Conservation (phyloP, 2,797 vertebrate genomes). For the Malurus splendens region DNA sequence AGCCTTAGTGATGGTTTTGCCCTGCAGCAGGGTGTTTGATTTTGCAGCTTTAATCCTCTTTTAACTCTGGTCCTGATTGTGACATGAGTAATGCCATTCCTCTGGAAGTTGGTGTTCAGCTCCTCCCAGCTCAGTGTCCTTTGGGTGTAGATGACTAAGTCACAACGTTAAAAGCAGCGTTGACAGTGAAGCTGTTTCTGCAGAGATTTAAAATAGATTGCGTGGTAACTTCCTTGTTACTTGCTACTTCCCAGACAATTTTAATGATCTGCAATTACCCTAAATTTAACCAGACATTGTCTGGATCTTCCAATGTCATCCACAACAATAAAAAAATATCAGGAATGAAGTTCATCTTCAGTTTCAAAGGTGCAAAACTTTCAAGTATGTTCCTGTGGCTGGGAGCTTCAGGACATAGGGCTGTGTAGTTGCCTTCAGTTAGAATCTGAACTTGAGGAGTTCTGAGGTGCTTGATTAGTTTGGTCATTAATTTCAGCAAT, state of each 20-base stretch:
- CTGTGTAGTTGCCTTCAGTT: not conserved
- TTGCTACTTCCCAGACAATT: not conserved
- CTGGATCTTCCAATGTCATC: not conserved
- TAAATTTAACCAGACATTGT: not conserved
- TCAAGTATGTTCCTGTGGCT: not conserved
- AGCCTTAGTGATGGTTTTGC: not conserved
- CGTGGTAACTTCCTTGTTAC: not conserved
- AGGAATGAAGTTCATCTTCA: not conserved
- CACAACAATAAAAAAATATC: not conserved
- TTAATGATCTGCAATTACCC: not conserved
- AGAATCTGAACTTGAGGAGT: not conserved
- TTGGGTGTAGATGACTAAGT: not conserved
- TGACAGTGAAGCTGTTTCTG: not conserved
- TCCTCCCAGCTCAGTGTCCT: not conserved
- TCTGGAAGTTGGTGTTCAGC: not conserved
- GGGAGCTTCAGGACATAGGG: not conserved
- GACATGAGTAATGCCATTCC: not conserved
- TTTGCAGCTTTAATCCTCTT: not conserved
- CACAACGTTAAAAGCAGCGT: not conserved
- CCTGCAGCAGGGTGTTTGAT: not conserved
- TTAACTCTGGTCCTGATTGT: not conserved
- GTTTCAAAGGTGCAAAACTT: not conserved
- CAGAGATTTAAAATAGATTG: not conserved
- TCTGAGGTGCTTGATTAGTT: not conserved
- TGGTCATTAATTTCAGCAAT: not conserved